Conservation (phyloP, 2,113 vertebrate genomes). For the Macrotus californicus region DNA sequence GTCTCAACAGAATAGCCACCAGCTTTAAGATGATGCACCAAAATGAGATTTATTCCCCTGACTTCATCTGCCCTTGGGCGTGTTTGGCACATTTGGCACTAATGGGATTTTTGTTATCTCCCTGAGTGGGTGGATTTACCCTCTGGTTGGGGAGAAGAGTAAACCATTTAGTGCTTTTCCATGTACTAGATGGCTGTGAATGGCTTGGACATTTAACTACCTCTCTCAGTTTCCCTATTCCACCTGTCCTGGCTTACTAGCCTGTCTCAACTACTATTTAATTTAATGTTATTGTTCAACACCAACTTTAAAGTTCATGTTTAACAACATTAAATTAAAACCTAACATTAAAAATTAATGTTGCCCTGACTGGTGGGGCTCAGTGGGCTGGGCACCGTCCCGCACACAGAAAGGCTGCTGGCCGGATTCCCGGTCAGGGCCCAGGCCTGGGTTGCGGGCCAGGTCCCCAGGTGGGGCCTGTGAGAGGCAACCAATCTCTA, state of each 20-base stretch:
- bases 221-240: neutral
- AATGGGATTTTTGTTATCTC: neutral
- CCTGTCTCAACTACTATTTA: neutral
- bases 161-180: neutral
- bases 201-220: neutral
- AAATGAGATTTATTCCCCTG: neutral
- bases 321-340: neutral
- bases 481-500: no score
- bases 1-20: neutral
- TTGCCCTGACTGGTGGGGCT: no score
- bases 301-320: neutral
- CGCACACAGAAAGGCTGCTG: no score
- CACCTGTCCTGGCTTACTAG: neutral
- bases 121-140: neutral
- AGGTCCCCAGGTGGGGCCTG: no score
- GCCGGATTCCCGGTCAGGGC: no score
- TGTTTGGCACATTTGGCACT: neutral
- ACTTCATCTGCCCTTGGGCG: neutral
- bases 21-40: neutral
- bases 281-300: neutral
- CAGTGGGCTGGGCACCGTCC: no score
- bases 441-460: no score
- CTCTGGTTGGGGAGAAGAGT: neutral
- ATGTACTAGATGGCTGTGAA: neutral
- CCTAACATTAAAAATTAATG: slow-evolving; percentile 4